Evolutionary conservation across 2,888 invertebrate species (phyloP), one percentile per base, ranked within the genome.

Genomic region (Drosophila algonquin): DNA sequence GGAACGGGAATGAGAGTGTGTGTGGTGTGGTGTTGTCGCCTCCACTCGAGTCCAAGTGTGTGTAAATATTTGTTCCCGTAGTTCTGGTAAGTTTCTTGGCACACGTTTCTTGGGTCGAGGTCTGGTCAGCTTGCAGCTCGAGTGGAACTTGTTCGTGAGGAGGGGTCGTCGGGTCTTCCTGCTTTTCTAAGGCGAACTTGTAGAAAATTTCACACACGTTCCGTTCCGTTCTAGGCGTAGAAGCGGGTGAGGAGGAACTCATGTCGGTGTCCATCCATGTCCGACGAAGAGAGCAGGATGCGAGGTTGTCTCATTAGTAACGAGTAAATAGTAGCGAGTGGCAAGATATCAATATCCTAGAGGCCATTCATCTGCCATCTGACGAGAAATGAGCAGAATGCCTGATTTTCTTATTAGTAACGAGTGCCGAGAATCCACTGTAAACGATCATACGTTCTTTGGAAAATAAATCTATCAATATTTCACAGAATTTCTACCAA

Each of bases 41-140:
- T 27, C 45, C 27, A 73, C 62, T 47, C 57, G 35, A 70, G 10
- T 48, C 63, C 55, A 5, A 45, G 71, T 27, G 45, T 71, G 85
- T 63, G 86, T 76, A 82, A 82, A 87, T 82, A 87, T 82, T 82
- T 85, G 86, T 77, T 77, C 70, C 58, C 58, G 65, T 76, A 82
- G 56, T 50, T 40, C 80, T 80, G 73, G 71, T 83, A 85, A 84
- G 75, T 85, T 82, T 64, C 30, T 30, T 67, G 70, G 45, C 32
- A 54, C 75, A 24, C 72, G 53, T 54, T 63, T 16, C 27, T 56
- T 53, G 14, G 40, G 40, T 40, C 40, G 40, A 40, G 21, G 46
- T n/a, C 51, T 10, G 32, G 48, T 47, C 64, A 56, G 60, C 30
- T 60, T 47, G 32, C 47, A 59, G 47, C n/a, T 62, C 60, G 62